Evolutionary conservation across 2,797 vertebrate genomes (phyloP).

Genomic region (Arrhamphus sclerolepis): DNA sequence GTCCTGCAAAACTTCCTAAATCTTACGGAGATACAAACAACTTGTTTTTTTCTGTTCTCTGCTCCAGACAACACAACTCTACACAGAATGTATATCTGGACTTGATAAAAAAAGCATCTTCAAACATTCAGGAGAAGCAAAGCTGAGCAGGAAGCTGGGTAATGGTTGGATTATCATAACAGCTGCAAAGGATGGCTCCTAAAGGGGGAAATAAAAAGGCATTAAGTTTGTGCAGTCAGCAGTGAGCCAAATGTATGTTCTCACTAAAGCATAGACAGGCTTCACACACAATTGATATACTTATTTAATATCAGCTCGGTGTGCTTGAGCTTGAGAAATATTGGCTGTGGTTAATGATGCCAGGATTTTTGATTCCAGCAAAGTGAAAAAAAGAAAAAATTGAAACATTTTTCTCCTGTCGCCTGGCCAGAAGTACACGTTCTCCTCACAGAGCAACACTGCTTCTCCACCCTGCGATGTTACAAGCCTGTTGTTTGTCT

Average conservation of each 20-base stretch:
- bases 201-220: slow-evolving; percentile 52
- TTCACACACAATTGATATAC: slow-evolving; percentile 62
- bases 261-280: slow-evolving; percentile 47
- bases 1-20: slow-evolving; percentile 41
- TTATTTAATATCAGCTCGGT: slow-evolving; percentile 70
- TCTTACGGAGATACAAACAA: slow-evolving; percentile 39
- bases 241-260: slow-evolving; percentile 58
- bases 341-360: slow-evolving; percentile 71
- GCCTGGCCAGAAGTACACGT: slow-evolving; percentile 65
- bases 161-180: slow-evolving; percentile 65
- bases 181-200: slow-evolving; percentile 25
- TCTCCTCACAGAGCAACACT: slow-evolving; percentile 53
- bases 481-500: slow-evolving; percentile 75
- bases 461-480: slow-evolving; percentile 67
- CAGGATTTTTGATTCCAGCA: slow-evolving; percentile 65
- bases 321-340: slow-evolving; percentile 56
- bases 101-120: slow-evolving; percentile 53
- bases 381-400: slow-evolving; percentile 7
- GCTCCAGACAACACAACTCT: slow-evolving; percentile 14
- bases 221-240: slow-evolving; percentile 39
- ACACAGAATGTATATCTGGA: slow-evolving; percentile 30
- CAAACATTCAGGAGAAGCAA: slow-evolving; percentile 36
- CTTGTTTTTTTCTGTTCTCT: slow-evolving; percentile 29
- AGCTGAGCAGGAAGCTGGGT: slow-evolving; percentile 44
- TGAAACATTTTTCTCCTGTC: slow-evolving; percentile 45